A percentile compares a stretch with the other conserved stretches of the same genome.
These are phyloP conservation scores for Nothocercus nigrocapillus DNA, from an alignment of 2,113 vertebrate species.

Conservation along the genomic window DNA sequence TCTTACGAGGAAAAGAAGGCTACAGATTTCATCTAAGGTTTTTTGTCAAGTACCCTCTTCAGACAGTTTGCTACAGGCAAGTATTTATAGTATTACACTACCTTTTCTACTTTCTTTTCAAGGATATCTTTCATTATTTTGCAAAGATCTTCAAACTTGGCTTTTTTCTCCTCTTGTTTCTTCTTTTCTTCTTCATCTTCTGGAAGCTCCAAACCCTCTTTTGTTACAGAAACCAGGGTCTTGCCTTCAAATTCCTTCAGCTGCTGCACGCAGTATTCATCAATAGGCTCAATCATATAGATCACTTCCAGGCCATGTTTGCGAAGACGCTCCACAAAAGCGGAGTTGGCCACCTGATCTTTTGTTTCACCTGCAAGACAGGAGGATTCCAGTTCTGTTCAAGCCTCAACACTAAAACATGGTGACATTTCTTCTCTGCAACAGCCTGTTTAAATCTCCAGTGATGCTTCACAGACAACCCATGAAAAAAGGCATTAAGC, in stretches of 20 bases:
- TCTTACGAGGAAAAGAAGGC: rapidly evolving
- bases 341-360: constrained; percentile 86
- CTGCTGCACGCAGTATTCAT: constrained; percentile 88
- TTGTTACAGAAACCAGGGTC: constrained; percentile 86
- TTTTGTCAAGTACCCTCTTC: rapidly evolving
- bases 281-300: constrained; percentile 88
- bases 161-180: constrained; percentile 85
- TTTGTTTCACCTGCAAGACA: constrained; percentile 81
- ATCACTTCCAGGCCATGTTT: constrained; percentile 86
- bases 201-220: constrained; percentile 86
- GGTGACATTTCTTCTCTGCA: rapidly evolving
- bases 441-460: rapidly evolving
- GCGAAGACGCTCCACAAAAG: constrained; percentile 85
- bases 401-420: rapidly evolving
- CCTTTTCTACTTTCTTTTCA: constrained; percentile 89
- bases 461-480: rapidly evolving
- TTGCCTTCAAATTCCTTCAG: constrained; percentile 88
- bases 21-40: rapidly evolving
- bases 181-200: constrained; percentile 89
- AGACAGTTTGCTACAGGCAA: rapidly evolving
- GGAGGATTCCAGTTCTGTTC: rapidly evolving
- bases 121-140: constrained; percentile 89
- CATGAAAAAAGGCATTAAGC: rapidly evolving
- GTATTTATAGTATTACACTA: not conserved
- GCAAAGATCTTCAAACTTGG: constrained; percentile 86